These are phyloP conservation scores for Luehdorfia chinensis DNA, from an alignment of 1,140 invertebrate species.

Conservation along the genomic window DNA sequence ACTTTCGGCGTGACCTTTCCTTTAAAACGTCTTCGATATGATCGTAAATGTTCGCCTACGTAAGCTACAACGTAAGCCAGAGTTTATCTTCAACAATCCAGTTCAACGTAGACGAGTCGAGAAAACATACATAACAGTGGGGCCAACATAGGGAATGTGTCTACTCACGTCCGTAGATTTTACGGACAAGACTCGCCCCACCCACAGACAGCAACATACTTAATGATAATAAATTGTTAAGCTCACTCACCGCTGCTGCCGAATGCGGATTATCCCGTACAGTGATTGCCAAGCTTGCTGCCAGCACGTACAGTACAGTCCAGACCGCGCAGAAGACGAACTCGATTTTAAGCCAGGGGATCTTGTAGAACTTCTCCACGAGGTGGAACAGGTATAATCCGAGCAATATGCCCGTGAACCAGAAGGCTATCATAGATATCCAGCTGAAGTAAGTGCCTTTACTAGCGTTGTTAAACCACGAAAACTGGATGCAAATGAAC, in stretches of 20 bases:
- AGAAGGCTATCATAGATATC: slow-evolving; percentile 91
- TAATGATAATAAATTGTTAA: slow-evolving; percentile 1
- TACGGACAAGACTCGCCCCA: too few relatives aligned
- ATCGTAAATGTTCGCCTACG: too few relatives aligned
- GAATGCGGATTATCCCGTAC: slow-evolving; percentile 77
- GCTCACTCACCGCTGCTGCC: slow-evolving; percentile 83
- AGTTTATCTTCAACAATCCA: too few relatives aligned
- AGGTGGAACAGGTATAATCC: slow-evolving; percentile 91
- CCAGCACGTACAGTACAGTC: slow-evolving; percentile 84
- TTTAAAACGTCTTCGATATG: too few relatives aligned
- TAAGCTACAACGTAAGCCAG: too few relatives aligned
- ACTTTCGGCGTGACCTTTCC: too few relatives aligned
- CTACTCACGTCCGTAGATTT: too few relatives aligned
- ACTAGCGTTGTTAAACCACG: slow-evolving; percentile 70
- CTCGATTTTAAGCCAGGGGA: slow-evolving; percentile 93
- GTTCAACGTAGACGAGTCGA: too few relatives aligned
- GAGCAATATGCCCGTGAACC: slow-evolving; percentile 88
- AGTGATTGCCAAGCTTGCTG: slow-evolving; percentile 80
- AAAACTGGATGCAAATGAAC: slow-evolving; percentile 88
- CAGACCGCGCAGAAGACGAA: slow-evolving; percentile 85
- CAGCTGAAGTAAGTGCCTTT: slow-evolving; percentile 86
- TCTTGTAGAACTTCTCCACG: slow-evolving; percentile 89
- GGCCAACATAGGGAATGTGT: too few relatives aligned
- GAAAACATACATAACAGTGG: too few relatives aligned
- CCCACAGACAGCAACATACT: too few relatives aligned